Base-by-base conservation (phyloP, 2,888 invertebrate species). In the Digitonthophagus gazella region DNA sequence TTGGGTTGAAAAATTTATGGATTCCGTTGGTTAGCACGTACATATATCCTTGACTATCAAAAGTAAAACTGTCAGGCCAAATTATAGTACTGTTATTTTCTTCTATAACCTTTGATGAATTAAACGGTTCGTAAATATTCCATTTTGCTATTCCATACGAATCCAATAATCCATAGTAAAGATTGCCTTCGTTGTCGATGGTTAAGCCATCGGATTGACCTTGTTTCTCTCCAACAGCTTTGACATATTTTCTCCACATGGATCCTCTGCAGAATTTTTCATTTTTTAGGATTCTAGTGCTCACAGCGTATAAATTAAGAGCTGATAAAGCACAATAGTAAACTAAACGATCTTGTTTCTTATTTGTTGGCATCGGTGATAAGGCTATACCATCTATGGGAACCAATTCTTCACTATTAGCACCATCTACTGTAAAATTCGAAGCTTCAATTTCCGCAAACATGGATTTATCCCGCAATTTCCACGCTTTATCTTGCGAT, bases 361-460 rank as follows among this genome's bases (percentile, higher is more conserved):
- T 55, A 14, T 65, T 68, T 15, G 76, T 74, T 86, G 85, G 75
- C 83, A 88, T 74, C 1, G 91, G 90, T 0, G 91, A 90, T 3
- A 92, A 81, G 0, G 91, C 91, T 64, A 92, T 90, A 3, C 91
- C 91, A 76, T 91, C 89, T 66, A 92, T 85, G 75, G 89, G 86
- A 11, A 87, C 85, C 0, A 87, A 84, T 58, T 85, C 81, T 68
- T 84, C 84, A 15, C 88, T 83, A 8, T 81, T 83, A 0, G 86
- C 85, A 63, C 87, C 88, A 67, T 86, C 86, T 57, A 91, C 85
- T 72, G 86, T 84, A 81, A 90, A 89, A 67, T 84, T 80, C 0
- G 86, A 82, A 0, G 89, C 89, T 55, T 88, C 86, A 0, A 82
- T 73, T 65, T 86, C 86, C 0, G 88, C 86, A 69, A 83, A 84